A percentile compares a stretch with the other conserved stretches of the same genome.
These are phyloP conservation scores for Trididemnum nubilum DNA, from an alignment of 23 tunicate genomes.

Conservation along the genomic window DNA sequence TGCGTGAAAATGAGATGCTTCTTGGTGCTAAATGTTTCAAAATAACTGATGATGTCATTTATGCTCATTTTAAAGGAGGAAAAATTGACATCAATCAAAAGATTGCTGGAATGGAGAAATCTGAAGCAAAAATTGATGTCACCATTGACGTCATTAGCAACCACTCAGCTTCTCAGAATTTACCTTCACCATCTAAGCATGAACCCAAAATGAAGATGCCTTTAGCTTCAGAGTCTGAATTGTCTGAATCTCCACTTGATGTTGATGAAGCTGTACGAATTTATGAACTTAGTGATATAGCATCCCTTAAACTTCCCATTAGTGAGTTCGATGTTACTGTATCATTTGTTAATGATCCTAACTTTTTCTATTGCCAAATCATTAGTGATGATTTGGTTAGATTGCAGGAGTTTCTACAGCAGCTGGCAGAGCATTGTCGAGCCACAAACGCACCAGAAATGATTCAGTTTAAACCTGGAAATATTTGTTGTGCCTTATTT, in stretches of 20 bases:
- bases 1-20: conserved; percentile 13
- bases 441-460: background rate
- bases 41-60: background rate
- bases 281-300: background rate
- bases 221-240: background rate
- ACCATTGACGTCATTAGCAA: background rate
- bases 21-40: background rate
- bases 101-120: background rate
- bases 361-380: conserved; percentile 18
- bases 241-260: background rate
- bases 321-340: background rate
- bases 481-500: conserved; percentile 17
- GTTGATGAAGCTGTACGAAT: background rate
- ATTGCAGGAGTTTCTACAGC: conserved; percentile 4
- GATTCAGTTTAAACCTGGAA: background rate
- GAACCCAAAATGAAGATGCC: background rate
- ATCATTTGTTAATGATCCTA: conserved; percentile 12
- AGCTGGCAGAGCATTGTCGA: background rate
- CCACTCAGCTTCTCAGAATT: background rate
- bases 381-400: conserved; percentile 7
- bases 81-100: background rate
- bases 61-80: background rate
- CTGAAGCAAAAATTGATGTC: background rate
- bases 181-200: background rate
- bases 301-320: background rate